Evolutionary conservation across 2,888 invertebrate genomes (phyloP).

Genomic region (Rotaria sp.): DNA sequence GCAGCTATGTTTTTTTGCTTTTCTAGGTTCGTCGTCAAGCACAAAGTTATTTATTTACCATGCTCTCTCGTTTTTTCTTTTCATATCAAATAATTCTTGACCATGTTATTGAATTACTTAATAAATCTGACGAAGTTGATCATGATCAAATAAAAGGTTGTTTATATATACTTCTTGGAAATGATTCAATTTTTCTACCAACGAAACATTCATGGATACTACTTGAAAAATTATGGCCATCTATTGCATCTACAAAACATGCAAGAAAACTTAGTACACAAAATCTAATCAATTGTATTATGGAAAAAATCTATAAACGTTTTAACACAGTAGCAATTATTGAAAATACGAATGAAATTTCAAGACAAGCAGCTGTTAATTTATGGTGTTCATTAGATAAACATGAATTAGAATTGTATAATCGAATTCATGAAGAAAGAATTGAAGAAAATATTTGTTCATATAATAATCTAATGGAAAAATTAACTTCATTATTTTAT

Average conservation of each 20-base stretch:
- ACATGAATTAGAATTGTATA: neutral
- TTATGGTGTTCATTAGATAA: neutral
- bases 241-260: slow-evolving; percentile 65
- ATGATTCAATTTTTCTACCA: slow-evolving; percentile 60
- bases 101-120: slow-evolving; percentile 21
- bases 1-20: neutral
- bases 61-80: slow-evolving; percentile 32
- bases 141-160: slow-evolving; percentile 39
- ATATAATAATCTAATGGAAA: neutral
- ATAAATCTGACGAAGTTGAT: slow-evolving; percentile 27
- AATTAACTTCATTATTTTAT: neutral
- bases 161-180: slow-evolving; percentile 35
- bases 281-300: slow-evolving; percentile 54
- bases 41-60: slow-evolving; percentile 33
- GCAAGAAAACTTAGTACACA: slow-evolving; percentile 69
- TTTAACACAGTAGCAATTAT: slow-evolving; percentile 31
- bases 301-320: slow-evolving; percentile 52
- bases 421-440: neutral
- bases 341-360: neutral
- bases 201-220: slow-evolving; percentile 71
- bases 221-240: slow-evolving; percentile 69
- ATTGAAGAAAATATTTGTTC: neutral
- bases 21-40: slow-evolving; percentile 29
- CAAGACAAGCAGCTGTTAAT: neutral
- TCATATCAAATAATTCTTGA: slow-evolving; percentile 32